Evolutionary conservation across 2,113 vertebrate species (phyloP).

Genomic region (Neolamprologus kungweensis): DNA sequence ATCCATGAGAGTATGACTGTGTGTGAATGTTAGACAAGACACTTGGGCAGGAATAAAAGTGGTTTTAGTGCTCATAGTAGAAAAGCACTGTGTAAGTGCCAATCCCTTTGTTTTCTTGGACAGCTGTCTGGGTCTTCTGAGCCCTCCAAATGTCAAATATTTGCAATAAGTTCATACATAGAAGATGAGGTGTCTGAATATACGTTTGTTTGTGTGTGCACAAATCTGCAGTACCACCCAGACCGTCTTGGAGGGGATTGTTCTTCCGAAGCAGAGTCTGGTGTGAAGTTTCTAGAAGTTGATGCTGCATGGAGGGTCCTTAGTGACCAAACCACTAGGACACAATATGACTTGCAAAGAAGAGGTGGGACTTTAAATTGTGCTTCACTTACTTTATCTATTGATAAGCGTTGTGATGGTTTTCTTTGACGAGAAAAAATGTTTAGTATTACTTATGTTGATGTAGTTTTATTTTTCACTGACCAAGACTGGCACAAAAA

Average conservation of each 20-base stretch:
- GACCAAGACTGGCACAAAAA: not conserved
- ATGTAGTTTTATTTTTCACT: not conserved
- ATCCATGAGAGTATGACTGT: not conserved
- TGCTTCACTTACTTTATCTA: not conserved
- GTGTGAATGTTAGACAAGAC: not conserved
- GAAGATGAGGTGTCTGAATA: not conserved
- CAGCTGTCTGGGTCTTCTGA: not conserved
- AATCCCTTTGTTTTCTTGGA: not conserved
- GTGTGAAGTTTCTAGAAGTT: constrained; percentile 36
- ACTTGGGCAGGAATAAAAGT: not conserved
- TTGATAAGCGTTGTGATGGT: not conserved
- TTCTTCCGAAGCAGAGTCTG: not conserved
- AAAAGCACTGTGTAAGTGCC: not conserved
- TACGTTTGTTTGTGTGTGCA: not conserved
- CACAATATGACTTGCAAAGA: constrained; percentile 47
- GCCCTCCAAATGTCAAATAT: not conserved
- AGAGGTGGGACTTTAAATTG: constrained; percentile 24
- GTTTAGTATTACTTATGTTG: not conserved
- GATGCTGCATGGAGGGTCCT: constrained; percentile 60
- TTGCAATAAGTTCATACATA: not conserved
- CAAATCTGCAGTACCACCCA: constrained; percentile 43
- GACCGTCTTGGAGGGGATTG: constrained; percentile 28
- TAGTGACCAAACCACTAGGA: constrained; percentile 19
- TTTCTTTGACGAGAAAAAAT: not conserved
- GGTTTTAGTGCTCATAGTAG: not conserved